A percentile compares a stretch with the other conserved stretches of the same genome.
Evolutionary conservation across 2,113 vertebrate species (phyloP).

Genomic region (Dicentrarchus labrax): DNA sequence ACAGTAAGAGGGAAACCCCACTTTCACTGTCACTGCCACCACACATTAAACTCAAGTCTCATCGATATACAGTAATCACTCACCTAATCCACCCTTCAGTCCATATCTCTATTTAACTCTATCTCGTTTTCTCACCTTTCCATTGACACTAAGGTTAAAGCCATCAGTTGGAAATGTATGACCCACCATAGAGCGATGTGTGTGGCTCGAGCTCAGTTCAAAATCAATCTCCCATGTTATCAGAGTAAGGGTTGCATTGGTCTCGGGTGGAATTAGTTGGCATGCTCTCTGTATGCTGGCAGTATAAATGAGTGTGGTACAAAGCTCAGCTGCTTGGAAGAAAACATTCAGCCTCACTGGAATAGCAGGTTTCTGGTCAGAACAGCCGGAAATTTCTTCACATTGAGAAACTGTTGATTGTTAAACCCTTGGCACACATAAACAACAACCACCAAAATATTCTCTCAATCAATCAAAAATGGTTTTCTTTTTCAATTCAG

Average conservation of each 20-base stretch:
- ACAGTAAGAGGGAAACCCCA: conserved; percentile 24
- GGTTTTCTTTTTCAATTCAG: background rate
- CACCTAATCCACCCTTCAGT: background rate
- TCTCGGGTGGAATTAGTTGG: conserved; percentile 23
- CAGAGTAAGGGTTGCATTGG: conserved; percentile 21
- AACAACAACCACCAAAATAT: conserved; percentile 5
- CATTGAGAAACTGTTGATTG: conserved; percentile 1
- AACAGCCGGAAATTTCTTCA: conserved; percentile 11
- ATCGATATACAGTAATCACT: conserved; percentile 34
- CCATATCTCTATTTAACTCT: conserved; percentile 36
- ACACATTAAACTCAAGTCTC: conserved; percentile 23
- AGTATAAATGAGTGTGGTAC: background rate
- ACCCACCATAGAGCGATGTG: background rate
- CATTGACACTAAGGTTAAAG: conserved; percentile 48
- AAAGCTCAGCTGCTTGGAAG: conserved; percentile 14
- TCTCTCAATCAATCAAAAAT: background rate
- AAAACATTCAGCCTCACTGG: conserved; percentile 16
- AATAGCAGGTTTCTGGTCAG: conserved; percentile 27
- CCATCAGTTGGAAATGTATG: conserved; percentile 32
- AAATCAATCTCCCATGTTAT: conserved; percentile 58
- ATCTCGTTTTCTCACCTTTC: conserved; percentile 20
- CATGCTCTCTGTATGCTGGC: conserved; percentile 16
- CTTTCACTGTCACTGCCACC: conserved; percentile 24
- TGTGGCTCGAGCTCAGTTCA: conserved; percentile 22
- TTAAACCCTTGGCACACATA: background rate